Evolutionary conservation across 2,888 invertebrate species (phyloP).

Genomic region (Eristalis pertinax): DNA sequence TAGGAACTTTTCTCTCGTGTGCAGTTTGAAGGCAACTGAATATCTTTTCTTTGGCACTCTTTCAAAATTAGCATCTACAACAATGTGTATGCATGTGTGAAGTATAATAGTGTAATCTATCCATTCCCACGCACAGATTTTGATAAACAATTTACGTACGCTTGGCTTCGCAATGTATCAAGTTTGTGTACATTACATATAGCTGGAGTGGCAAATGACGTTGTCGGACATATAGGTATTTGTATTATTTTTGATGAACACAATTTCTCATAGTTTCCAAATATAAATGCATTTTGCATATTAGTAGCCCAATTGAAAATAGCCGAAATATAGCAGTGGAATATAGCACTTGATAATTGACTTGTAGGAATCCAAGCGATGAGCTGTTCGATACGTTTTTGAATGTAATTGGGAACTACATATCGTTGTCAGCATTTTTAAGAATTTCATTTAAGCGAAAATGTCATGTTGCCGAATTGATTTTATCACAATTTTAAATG

Average conservation of each 20-base stretch:
- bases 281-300: neutral
- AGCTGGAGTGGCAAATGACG: neutral
- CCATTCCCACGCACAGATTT: neutral
- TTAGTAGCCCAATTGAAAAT: neutral
- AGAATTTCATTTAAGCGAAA: too few species aligned
- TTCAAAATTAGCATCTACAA: neutral
- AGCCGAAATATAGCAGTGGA: neutral
- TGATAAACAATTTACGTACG: neutral
- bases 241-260: neutral
- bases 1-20: neutral
- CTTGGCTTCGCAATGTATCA: neutral
- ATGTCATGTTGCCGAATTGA: too few species aligned
- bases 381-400: neutral
- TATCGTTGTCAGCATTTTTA: too few species aligned
- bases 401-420: neutral
- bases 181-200: neutral
- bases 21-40: neutral
- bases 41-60: neutral
- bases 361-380: neutral
- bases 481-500: too few species aligned
- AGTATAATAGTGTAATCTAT: neutral
- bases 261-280: neutral
- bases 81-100: neutral
- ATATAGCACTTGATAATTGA: neutral
- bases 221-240: neutral